Percentiles rank a stretch among this genome's conserved stretches.
Conservation (phyloP, 2,113 vertebrate genomes). For the sheep (Ovis aries) region DNA sequence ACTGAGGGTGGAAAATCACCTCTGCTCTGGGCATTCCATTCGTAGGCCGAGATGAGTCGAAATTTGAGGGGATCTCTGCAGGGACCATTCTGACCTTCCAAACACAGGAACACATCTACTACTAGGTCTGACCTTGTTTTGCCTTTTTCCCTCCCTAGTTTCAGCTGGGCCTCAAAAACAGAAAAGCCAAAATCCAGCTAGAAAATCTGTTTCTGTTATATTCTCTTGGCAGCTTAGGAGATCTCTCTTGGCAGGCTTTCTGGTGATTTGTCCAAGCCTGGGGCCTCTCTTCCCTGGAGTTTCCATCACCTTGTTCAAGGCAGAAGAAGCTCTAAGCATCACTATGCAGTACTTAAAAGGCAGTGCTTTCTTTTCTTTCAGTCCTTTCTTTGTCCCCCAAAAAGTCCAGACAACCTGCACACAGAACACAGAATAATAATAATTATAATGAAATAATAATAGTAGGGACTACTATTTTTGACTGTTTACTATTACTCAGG, state of each 20-base stretch:
- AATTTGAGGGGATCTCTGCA: not conserved
- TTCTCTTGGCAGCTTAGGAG: slow-evolving; percentile 54
- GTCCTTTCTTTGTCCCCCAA: not conserved
- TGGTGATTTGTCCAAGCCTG: slow-evolving; percentile 48
- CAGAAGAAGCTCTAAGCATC: not conserved
- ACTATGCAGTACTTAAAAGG: not conserved
- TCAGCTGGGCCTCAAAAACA: slow-evolving; percentile 40
- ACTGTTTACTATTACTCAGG: not conserved
- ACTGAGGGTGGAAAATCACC: not conserved
- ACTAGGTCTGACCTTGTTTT: not conserved
- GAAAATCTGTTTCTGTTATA: slow-evolving; percentile 57
- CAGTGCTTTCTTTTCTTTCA: not conserved
- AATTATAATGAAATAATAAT: not conserved
- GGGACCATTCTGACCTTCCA: not conserved
- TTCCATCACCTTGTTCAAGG: slow-evolving; percentile 54
- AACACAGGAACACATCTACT: not conserved
- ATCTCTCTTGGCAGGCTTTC: slow-evolving; percentile 46
- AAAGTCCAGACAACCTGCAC: not conserved
- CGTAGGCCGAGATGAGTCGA: not conserved
- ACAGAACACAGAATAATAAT: not conserved
- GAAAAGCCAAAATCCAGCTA: slow-evolving; percentile 53
- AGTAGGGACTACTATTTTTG: not conserved
- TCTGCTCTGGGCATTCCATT: not conserved
- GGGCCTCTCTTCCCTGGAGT: slow-evolving; percentile 52
- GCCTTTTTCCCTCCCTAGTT: slow-evolving; percentile 2